A percentile compares a stretch with the other conserved stretches of the same genome.
These are phyloP conservation scores for Dromas ardeola DNA, from an alignment of 2,113 vertebrate species.

Conservation along the genomic window DNA sequence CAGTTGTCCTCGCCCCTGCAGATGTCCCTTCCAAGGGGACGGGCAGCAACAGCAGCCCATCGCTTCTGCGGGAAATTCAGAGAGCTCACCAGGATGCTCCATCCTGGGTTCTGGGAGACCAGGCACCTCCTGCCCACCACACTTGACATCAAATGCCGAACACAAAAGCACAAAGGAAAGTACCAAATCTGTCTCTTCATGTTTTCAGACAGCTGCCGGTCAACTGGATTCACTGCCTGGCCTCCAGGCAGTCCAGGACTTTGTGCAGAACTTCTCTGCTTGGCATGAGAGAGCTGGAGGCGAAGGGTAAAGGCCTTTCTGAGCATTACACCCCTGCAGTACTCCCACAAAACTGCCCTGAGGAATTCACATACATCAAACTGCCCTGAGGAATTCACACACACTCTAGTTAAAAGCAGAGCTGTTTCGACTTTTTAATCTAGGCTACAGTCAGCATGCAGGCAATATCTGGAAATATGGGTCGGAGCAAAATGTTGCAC, in stretches of 20 bases:
- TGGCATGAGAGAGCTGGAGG: neutral
- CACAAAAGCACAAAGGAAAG: neutral
- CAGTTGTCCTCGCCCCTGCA: neutral
- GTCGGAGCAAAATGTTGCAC: neutral
- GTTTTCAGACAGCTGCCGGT: neutral
- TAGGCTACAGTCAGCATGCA: neutral
- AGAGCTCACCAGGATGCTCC: neutral
- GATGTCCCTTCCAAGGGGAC: neutral
- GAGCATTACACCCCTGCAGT: rapidly evolving
- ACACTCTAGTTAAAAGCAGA: neutral
- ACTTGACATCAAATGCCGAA: rapidly evolving
- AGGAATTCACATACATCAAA: neutral
- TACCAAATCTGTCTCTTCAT: too few relatives aligned
- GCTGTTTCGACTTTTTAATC: neutral
- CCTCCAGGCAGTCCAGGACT: neutral
- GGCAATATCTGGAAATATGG: neutral
- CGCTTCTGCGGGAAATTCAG: rapidly evolving
- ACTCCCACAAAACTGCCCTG: too few relatives aligned
- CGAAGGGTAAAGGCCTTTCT: neutral
- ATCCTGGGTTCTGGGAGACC: neutral
- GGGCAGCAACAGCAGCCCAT: neutral
- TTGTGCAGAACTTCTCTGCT: neutral
- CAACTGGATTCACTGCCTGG: neutral
- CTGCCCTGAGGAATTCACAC: neutral
- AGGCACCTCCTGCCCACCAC: neutral